Evolutionary conservation across 1,140 invertebrate genomes (phyloP), one percentile per base, ranked within the genome.

Genomic region (Drosophila obscura): DNA sequence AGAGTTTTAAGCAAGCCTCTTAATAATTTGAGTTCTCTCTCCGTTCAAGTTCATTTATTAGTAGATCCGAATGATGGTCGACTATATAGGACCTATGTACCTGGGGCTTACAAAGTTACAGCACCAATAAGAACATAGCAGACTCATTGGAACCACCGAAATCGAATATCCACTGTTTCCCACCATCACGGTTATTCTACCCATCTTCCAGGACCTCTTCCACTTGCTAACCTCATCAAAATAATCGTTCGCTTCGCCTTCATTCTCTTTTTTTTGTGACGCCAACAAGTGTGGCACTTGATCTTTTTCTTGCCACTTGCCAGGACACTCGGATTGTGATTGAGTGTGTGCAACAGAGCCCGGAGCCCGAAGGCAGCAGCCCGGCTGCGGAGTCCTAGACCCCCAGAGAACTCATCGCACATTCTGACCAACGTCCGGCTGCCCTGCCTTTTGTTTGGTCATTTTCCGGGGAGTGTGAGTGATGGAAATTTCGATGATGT

Each of bases 251-350:
- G 35, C 35, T 39, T 39, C 35, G 35, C 35, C 35, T 39, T 39
- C 11, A 1, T 39, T 39, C 35, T 39, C 35, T 5, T 13, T 65
- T 79, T 79, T 79, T 67, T 81, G 76, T 76, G 83, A 83, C 79
- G 72, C 83, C 83, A 79, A 80, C 79, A 87, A 87, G 83, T 88
- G 83, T 79, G 74, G 67, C 83, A 88, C 83, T 87, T 83, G 83
- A 87, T 87, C 67, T 73, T 88, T 68, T 79, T 76, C 78, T 79
- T 82, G 69, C 68, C 75, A 81, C 82, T 78, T 63, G 72, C 53
- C 75, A 67, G 61, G 45, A 61, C 61, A 77, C 58, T 68, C 59
- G 51, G 69, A 67, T 75, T 52, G 62, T 69, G 64, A 77, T 81
- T 66, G 81, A 74, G 77, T 85, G 52, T 83, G 59, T 80, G 58